Conservation (phyloP, 2,888 invertebrate genomes). For the Lepas anatifera region DNA sequence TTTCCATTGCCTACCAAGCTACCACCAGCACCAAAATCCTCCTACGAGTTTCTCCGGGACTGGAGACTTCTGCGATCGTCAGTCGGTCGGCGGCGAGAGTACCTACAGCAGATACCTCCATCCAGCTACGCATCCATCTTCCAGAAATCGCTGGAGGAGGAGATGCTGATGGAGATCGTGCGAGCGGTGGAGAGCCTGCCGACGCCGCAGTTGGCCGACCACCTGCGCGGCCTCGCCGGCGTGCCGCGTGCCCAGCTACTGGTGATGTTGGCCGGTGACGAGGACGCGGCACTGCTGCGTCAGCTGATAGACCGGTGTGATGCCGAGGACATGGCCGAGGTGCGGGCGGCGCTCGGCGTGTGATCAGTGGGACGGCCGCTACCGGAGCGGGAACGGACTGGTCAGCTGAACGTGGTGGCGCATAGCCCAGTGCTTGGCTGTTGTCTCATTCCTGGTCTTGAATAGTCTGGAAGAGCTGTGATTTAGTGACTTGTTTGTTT, state of each 20-base stretch:
- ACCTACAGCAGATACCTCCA: slow-evolving; percentile 21
- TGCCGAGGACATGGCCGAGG: not conserved
- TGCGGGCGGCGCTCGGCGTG: not conserved
- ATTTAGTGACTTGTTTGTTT: not conserved
- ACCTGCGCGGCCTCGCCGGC: slow-evolving; percentile 2
- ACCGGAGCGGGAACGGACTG: no score
- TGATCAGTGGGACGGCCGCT: slow-evolving; percentile 54
- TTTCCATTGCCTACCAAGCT: no score
- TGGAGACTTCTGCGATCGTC: not conserved
- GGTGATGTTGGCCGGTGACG: slow-evolving; percentile 12
- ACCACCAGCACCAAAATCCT: not conserved
- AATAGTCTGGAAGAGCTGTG: not conserved
- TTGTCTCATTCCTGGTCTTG: no score
- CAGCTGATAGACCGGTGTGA: not conserved
- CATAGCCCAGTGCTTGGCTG: no score
- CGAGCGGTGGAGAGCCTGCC: not conserved
- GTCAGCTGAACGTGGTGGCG: no score
- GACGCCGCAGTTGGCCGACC: not conserved
- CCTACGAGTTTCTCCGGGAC: not conserved
- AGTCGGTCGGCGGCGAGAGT: not conserved
- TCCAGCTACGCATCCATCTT: slow-evolving; percentile 20
- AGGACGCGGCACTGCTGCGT: not conserved
- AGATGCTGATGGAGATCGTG: slow-evolving; percentile 21
- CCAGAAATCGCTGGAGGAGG: slow-evolving; percentile 21
- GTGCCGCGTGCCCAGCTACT: slow-evolving; percentile 13